phyloP scores from a whole-genome alignment of 2,888 invertebrate species.

The Elgonia sp. region DNA sequence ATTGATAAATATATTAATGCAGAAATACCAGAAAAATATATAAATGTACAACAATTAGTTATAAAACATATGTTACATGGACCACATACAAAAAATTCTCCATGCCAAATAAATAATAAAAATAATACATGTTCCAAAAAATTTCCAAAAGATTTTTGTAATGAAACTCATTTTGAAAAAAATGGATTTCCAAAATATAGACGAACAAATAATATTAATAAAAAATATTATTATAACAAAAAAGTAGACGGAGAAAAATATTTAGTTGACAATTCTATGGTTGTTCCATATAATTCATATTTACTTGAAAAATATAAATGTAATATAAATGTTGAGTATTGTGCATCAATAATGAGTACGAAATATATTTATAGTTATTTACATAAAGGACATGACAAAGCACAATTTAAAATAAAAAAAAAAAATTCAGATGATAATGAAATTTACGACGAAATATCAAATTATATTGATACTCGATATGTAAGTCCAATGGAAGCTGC shows the following conservation, averaged over 20 bases:
- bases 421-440: not conserved
- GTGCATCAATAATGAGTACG: slow-evolving; percentile 59
- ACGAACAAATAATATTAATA: slow-evolving; percentile 13
- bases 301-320: slow-evolving; percentile 64
- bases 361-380: slow-evolving; percentile 53
- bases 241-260: not conserved
- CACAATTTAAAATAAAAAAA: not conserved
- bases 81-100: not conserved
- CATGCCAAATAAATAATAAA: not conserved
- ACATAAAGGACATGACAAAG: not conserved
- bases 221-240: slow-evolving; percentile 17
- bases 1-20: slow-evolving; percentile 29
- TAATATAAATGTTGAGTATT: slow-evolving; percentile 73
- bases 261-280: not conserved
- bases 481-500: slow-evolving; percentile 73
- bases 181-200: slow-evolving; percentile 22
- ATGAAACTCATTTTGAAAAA: slow-evolving; percentile 20
- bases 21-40: slow-evolving; percentile 19
- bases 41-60: slow-evolving; percentile 14
- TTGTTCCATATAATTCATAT: not conserved
- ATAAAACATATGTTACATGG: slow-evolving; percentile 32
- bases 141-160: slow-evolving; percentile 29
- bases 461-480: slow-evolving; percentile 67
- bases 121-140: slow-evolving; percentile 15
- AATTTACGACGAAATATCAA: slow-evolving; percentile 42